Conservation (phyloP, 2,888 invertebrate species). For the Polyploca ridens region DNA sequence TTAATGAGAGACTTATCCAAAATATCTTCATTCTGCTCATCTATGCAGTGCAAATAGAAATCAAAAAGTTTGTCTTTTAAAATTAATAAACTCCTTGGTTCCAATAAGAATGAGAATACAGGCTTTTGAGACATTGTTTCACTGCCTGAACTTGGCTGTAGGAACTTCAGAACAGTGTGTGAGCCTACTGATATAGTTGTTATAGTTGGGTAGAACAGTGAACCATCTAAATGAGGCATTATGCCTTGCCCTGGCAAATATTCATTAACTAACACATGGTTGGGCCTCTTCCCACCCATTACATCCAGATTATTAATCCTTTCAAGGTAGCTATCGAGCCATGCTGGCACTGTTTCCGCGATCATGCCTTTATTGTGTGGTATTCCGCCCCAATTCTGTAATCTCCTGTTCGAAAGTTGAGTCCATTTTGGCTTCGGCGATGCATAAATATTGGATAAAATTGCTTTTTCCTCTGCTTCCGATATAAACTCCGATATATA, state of each 20-base stretch:
- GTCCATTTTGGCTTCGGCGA: constrained; percentile 99
- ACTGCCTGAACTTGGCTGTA: constrained; percentile 76
- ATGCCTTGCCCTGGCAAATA: constrained; percentile 97
- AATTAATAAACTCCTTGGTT: constrained; percentile 94
- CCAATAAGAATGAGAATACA: constrained; percentile 91
- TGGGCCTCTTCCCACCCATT: constrained; percentile 90
- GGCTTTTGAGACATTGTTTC: constrained; percentile 57
- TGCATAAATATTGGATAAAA: constrained; percentile 89
- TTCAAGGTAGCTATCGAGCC: constrained; percentile 90
- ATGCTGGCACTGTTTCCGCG: constrained; percentile 93
- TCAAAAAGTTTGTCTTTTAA: constrained; percentile 93
- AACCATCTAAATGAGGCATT: constrained; percentile 98
- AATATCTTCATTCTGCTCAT: constrained; percentile 87
- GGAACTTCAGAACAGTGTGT: constrained; percentile 95
- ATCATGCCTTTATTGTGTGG: constrained; percentile 98
- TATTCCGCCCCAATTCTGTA: constrained; percentile 99
- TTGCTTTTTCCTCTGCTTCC: constrained; percentile 87
- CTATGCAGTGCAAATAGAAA: constrained; percentile 94
- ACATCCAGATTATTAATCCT: constrained; percentile 88
- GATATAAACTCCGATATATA: constrained; percentile 96
- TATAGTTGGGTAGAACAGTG: constrained; percentile 95
- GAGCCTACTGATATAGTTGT: constrained; percentile 97
- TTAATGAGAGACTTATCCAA: constrained; percentile 86
- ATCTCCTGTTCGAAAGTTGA: constrained; percentile 92
- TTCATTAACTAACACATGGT: constrained; percentile 98